These are phyloP conservation scores for Sphecodes monilicornis DNA, from an alignment of 2,888 invertebrate genomes.

Conservation along the genomic window DNA sequence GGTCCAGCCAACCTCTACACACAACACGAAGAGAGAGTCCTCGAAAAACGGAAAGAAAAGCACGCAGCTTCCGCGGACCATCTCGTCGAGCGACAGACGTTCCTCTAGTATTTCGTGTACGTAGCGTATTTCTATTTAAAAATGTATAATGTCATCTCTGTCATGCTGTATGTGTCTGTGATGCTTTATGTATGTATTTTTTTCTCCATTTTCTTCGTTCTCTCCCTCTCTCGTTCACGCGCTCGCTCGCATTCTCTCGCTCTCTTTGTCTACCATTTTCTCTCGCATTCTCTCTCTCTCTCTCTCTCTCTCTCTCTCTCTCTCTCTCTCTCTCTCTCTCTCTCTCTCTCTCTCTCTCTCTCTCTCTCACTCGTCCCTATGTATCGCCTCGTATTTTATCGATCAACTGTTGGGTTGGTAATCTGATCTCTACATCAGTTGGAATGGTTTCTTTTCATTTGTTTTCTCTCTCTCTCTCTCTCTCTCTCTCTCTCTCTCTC, in stretches of 20 bases:
- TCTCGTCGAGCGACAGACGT: constrained; percentile 72
- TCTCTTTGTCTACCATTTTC: constrained; percentile 11
- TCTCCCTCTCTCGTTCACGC: constrained; percentile 8
- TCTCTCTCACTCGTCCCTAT: constrained; percentile 26
- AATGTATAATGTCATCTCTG: constrained; percentile 72
- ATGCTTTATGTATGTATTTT: constrained; percentile 60
- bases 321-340: constrained; percentile 20
- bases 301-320: constrained; percentile 8
- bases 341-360: constrained; percentile 7
- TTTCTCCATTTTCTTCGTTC: constrained; percentile 40
- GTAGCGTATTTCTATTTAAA: constrained; percentile 74
- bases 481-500: constrained; percentile 44
- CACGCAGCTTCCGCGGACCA: constrained; percentile 65
- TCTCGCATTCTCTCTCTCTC: constrained; percentile 17
- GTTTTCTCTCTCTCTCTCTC: neutral
- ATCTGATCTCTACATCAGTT: constrained; percentile 61
- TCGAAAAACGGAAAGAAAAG: constrained; percentile 45
- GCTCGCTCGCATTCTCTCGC: constrained; percentile 12
- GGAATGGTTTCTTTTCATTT: constrained; percentile 69
- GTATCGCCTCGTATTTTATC: constrained; percentile 39
- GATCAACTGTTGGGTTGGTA: constrained; percentile 61
- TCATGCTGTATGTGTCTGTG: constrained; percentile 63
- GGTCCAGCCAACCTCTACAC: constrained; percentile 62
- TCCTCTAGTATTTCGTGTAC: constrained; percentile 71
- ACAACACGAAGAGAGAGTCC: constrained; percentile 20